Evolutionary conservation across 2,113 vertebrate species (phyloP).

Genomic region (Piprites chloris): DNA sequence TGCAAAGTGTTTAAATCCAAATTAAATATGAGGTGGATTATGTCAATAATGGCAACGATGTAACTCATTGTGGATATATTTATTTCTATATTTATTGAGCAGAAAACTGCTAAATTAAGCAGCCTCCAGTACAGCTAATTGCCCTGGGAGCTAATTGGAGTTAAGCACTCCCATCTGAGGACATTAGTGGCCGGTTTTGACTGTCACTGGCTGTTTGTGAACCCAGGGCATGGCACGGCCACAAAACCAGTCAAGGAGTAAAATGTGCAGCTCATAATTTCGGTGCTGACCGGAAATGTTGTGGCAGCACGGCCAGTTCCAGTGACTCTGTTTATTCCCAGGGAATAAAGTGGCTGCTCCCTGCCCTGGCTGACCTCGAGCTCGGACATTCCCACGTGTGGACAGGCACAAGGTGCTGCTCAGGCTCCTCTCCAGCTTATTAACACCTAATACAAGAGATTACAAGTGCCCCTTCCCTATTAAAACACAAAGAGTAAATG

Average conservation of each 20-base stretch:
- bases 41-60: not conserved
- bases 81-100: not conserved
- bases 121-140: not conserved
- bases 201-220: not conserved
- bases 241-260: not conserved
- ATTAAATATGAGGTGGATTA: not conserved
- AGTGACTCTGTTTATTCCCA: not conserved
- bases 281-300: not conserved
- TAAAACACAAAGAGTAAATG: not conserved
- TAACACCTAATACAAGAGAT: not conserved
- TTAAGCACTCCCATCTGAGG: not conserved
- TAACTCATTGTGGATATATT: not conserved
- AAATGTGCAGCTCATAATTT: not conserved
- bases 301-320: not conserved
- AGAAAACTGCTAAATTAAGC: not conserved
- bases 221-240: not conserved
- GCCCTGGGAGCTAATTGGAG: not conserved
- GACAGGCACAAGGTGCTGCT: not conserved
- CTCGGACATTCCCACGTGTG: not conserved
- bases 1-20: not conserved
- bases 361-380: not conserved
- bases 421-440: not conserved
- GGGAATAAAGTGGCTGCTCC: not conserved
- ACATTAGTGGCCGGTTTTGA: fast-evolving
- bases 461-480: not conserved